phyloP scores from a whole-genome alignment of 2,797 vertebrate species.

The Acanthurus lineatus region DNA sequence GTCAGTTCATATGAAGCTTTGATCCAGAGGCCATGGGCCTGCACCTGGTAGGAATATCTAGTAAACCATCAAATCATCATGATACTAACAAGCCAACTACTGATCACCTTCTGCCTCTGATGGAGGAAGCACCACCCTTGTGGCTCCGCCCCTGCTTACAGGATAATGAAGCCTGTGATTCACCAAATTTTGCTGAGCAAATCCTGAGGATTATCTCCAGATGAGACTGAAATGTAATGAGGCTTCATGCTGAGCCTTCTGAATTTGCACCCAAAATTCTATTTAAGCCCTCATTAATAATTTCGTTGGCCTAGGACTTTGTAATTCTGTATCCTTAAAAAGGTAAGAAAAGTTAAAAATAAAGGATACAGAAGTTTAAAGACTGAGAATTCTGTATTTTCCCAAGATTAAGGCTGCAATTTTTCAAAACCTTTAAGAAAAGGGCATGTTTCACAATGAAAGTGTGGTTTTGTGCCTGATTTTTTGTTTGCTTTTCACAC shows the following conservation, averaged over 20 bases:
- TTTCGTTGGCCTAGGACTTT: neutral
- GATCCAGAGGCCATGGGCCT: neutral
- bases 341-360: too few species aligned
- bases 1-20: neutral
- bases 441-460: neutral
- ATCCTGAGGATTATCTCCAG: slow-evolving; percentile 56
- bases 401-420: neutral
- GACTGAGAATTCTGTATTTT: neutral
- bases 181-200: slow-evolving; percentile 44
- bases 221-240: slow-evolving; percentile 48
- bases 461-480: slow-evolving; percentile 21
- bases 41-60: too few species aligned
- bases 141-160: slow-evolving; percentile 14
- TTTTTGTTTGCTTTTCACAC: slow-evolving; percentile 22
- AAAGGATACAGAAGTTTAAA: neutral
- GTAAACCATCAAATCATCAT: neutral
- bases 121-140: neutral
- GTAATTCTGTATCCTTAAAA: neutral
- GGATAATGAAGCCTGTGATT: slow-evolving; percentile 46
- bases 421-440: too few species aligned
- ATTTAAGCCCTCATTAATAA: slow-evolving; percentile 50
- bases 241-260: slow-evolving; percentile 30
- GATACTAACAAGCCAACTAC: neutral
- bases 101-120: neutral
- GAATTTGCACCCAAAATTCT: slow-evolving; percentile 45